Evolutionary conservation across 2,113 vertebrate genomes (phyloP).

Genomic region (Chaetorhynchus papuensis): DNA sequence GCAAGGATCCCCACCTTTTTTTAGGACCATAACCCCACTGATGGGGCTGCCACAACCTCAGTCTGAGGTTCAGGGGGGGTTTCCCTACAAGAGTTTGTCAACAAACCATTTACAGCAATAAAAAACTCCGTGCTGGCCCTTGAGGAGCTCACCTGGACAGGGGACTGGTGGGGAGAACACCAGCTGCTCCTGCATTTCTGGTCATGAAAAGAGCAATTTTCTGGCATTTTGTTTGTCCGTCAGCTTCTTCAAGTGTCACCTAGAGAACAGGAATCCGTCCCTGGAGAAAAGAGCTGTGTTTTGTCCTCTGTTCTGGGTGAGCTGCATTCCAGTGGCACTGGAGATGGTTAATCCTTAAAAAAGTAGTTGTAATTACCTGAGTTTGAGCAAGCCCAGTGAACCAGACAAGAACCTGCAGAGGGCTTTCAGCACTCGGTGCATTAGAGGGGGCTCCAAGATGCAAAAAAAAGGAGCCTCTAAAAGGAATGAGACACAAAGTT

Average conservation of each 20-base stretch:
- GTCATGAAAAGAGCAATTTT: neutral
- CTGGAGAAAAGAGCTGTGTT: neutral
- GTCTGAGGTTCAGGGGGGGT: accelerated
- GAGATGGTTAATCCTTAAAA: neutral
- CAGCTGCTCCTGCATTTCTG: neutral
- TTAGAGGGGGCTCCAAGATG: neutral
- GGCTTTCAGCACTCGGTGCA: neutral
- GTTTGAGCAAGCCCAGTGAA: neutral
- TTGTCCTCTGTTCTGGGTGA: accelerated
- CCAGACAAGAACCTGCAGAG: neutral
- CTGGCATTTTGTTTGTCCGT: neutral
- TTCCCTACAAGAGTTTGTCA: neutral
- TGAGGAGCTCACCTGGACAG: neutral
- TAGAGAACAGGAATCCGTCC: neutral
- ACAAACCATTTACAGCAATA: neutral
- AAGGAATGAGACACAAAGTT: accelerated
- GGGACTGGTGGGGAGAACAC: neutral
- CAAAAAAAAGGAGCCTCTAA: neutral
- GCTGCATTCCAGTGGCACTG: accelerated
- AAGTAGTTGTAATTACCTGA: neutral
- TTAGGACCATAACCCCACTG: accelerated
- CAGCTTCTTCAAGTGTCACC: neutral
- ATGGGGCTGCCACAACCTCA: accelerated
- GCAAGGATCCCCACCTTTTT: neutral
- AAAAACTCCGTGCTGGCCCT: neutral